Evolutionary conservation across 2,888 invertebrate species (phyloP), one percentile per base, ranked within the genome.

Genomic region (Platynereis dumerilii): DNA sequence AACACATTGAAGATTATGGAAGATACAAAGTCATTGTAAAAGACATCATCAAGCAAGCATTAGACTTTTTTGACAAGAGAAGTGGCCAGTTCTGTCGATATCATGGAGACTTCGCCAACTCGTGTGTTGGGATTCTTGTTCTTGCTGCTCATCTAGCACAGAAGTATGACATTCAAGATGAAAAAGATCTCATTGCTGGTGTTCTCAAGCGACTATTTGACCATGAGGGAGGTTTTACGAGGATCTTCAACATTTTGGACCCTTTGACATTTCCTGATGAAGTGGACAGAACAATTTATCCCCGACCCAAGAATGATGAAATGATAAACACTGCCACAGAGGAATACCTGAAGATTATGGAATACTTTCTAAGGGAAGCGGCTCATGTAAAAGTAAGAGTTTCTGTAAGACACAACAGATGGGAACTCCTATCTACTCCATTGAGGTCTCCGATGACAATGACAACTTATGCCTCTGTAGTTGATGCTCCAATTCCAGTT

Each of bases 151-250:
- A 48, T 22, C 17, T 48, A n/a, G n/a, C 20, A 5, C 48, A 48
- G n/a, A 48, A 48, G 48, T 48, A 48, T 48, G 48, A 48, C 48
- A 48, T 48, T 22, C 48, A 22, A n/a, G n/a, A 48, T 48, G 48
- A 48, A 48, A 5, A n/a, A n/a, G 22, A n/a, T n/a, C n/a, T 48
- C 10, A 22, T 48, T 20, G 20, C 3, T 12, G 20, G 5, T 20
- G 22, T 48, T 7, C 20, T 48, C 10, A 48, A 20, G n/a, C 5
- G 20, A 48, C 48, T 48, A 10, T 48, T 48, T 22, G 22, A 48
- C 7, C 20, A 20, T 48, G 48, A 48, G 7, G 48, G 48, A 12
- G 48, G 48, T 10, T 48, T 48, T n/a, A n/a, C 7, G 20, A 48
- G n/a, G n/a, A 20, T 48, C n/a, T 10, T 48, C 7, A 48, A 48